These are phyloP conservation scores for Poeciliopsis turrubarensis DNA, from an alignment of 2,113 vertebrate genomes.

Conservation along the genomic window DNA sequence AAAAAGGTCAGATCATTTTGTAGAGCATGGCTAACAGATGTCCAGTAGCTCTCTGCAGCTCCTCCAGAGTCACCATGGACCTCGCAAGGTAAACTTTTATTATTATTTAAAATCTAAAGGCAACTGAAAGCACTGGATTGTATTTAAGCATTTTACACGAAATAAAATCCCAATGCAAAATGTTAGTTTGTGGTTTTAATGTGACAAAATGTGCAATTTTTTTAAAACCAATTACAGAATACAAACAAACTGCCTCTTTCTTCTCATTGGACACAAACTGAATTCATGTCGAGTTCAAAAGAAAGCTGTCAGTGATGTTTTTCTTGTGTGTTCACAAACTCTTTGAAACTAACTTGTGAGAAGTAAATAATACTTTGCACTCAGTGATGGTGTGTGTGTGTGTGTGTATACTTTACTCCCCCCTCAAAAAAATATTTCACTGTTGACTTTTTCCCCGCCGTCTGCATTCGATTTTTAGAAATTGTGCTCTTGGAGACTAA, in stretches of 20 bases:
- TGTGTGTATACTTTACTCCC: conserved; percentile 21
- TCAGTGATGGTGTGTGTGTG: conserved; percentile 32
- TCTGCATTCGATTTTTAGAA: conserved; percentile 17
- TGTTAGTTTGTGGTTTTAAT: background rate
- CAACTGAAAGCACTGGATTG: background rate
- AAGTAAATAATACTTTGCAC: conserved; percentile 78
- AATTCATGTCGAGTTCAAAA: conserved; percentile 42
- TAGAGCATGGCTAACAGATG: too few relatives aligned
- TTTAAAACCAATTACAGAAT: background rate
- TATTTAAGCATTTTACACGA: background rate
- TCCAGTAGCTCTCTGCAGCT: too few relatives aligned
- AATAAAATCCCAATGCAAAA: background rate
- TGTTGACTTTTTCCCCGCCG: conserved; percentile 15
- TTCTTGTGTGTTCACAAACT: conserved; percentile 44
- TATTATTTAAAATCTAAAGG: too few relatives aligned
- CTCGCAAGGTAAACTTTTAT: too few relatives aligned
- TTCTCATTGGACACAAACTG: conserved; percentile 48
- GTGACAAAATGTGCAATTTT: background rate
- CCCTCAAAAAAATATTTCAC: conserved; percentile 9
- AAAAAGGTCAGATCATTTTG: too few relatives aligned
- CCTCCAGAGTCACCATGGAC: too few relatives aligned
- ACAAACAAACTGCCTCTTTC: conserved; percentile 21
- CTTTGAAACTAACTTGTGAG: conserved; percentile 59
- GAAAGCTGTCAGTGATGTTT: conserved; percentile 47
- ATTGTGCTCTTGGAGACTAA: conserved; percentile 8